Evolutionary conservation across 2,888 invertebrate genomes (phyloP), one percentile per base, ranked within the genome.

Genomic region (Teleogryllus oceanicus): DNA sequence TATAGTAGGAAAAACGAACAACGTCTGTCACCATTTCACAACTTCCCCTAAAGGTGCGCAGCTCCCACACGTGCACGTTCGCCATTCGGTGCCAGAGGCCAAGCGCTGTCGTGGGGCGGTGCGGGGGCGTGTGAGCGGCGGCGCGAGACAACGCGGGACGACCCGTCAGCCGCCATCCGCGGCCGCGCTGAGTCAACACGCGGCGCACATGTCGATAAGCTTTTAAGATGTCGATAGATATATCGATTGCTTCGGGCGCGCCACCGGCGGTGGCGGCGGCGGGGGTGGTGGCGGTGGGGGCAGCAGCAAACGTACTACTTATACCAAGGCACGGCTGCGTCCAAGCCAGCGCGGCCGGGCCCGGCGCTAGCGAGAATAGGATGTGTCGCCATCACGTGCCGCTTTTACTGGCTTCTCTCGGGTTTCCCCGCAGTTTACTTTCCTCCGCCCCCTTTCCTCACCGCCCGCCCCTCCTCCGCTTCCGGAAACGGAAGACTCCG

Each of bases 321-420:
- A 37, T 37, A 37, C 37, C 8, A 37, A 37, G 37, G 37, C 37
- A 37, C 37, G 37, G 37, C 8, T 4, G 37, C 37, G 37, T 37
- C 37, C 37, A 62, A 18, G 62, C 62, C 16, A 62, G 62, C 62
- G 62, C 62, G 62, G 18, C 2, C 24, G 2, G 24, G n/a, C 62
- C 62, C 62, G 62, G n/a, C 62, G n/a, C 62, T n/a, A n/a, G 16
- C 13, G 62, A 62, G 62, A 62, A 62, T 62, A n/a, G 62, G n/a
- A 62, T 62, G 62, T 62, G 62, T 62, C 62, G 62, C 62, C n/a
- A 62, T 62, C 62, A 62, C 62, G 62, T 62, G 62, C 62, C n/a
- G 62, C 62, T 62, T 62, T 62, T 62, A 62, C 62, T 62, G 62
- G 62, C 62, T 13, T 62, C 62, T 62, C 62, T 62, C 62, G n/a